Percentiles rank a stretch among this genome's conserved stretches.
Evolutionary conservation across 2,113 vertebrate species (phyloP).

Genomic region (Salvelinus sp.): DNA sequence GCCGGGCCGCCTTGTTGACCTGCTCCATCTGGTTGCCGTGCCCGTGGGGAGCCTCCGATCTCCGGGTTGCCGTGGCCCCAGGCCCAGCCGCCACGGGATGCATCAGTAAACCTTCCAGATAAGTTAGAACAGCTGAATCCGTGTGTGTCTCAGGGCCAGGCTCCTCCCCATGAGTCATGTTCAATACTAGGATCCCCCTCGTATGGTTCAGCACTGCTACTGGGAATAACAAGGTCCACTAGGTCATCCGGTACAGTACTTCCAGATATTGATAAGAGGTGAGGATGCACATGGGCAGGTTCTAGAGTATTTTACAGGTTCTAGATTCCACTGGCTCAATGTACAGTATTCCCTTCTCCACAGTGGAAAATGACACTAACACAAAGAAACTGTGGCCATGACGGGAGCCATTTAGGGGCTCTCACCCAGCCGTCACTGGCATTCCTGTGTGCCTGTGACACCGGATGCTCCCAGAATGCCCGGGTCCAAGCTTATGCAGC

Average conservation of each 20-base stretch:
- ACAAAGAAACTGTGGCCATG: constrained; percentile 44
- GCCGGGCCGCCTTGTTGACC: constrained; percentile 80
- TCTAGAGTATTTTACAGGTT: no score
- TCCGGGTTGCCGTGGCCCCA: constrained; percentile 85
- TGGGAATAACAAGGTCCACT: constrained; percentile 64
- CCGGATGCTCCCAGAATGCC: constrained; percentile 47
- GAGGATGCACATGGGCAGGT: constrained; percentile 26
- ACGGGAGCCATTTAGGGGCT: constrained; percentile 52
- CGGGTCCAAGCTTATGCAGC: no score
- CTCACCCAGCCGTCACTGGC: constrained; percentile 53
- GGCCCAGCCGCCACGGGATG: constrained; percentile 95
- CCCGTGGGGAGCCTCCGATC: constrained; percentile 79
- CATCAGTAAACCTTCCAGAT: constrained; percentile 99
- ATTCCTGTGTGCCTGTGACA: constrained; percentile 61
- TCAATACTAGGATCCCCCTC: constrained; percentile 90
- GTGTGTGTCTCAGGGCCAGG: constrained; percentile 99
- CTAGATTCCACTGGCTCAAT: constrained; percentile 16
- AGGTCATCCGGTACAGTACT: constrained; percentile 59
- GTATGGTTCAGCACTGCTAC: constrained; percentile 71
- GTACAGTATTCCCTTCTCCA: constrained; percentile 18
- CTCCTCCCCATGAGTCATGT: constrained; percentile 99
- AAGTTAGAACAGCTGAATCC: constrained; percentile 99
- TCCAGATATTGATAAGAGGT: constrained; percentile 53
- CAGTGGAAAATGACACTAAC: constrained; percentile 39
- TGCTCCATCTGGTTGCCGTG: constrained; percentile 80